Evolutionary conservation across 2,888 invertebrate species (phyloP).

Genomic region (Stenoptilia bipunctidactyla): DNA sequence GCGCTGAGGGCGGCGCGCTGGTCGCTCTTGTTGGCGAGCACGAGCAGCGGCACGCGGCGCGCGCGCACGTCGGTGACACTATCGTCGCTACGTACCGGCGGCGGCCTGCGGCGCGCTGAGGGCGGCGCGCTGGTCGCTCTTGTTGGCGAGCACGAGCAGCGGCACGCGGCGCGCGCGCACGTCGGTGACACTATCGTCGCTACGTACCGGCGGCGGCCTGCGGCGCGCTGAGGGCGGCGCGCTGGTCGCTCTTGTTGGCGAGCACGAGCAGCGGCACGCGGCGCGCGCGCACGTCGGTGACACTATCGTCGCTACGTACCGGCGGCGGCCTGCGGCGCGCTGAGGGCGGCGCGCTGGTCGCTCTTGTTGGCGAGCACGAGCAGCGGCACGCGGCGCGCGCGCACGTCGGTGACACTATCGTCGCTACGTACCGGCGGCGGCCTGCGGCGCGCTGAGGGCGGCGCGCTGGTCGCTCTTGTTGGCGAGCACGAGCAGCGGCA

Average conservation of each 20-base stretch:
- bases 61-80: background rate
- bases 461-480: background rate
- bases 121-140: background rate
- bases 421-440: background rate
- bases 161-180: background rate
- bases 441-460: background rate
- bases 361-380: background rate
- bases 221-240: background rate
- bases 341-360: background rate
- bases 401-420: background rate
- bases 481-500: background rate
- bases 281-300: constrained; percentile 63
- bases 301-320: background rate
- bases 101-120: background rate
- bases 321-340: background rate
- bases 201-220: constrained; percentile 69
- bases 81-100: background rate
- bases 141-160: background rate
- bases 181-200: background rate
- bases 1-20: background rate
- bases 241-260: background rate
- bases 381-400: background rate
- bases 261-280: constrained; percentile 74
- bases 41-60: background rate
- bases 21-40: background rate